Evolutionary conservation across 2,797 vertebrate species (phyloP).

Genomic region (Phalanger gymnotis): DNA sequence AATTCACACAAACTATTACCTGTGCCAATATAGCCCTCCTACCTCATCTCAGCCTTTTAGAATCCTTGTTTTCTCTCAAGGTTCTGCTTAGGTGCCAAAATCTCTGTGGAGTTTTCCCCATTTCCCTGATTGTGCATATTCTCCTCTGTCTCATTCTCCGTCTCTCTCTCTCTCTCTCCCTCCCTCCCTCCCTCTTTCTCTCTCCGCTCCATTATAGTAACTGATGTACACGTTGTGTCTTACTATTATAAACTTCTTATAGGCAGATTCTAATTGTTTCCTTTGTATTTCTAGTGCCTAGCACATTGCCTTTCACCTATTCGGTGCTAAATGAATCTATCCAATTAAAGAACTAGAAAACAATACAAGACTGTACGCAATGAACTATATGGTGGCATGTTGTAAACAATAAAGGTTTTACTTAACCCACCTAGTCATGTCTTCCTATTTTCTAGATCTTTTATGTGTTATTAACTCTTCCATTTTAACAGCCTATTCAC

Average conservation of each 20-base stretch:
- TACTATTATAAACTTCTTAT: not conserved
- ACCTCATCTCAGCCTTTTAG: not conserved
- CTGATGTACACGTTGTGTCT: not conserved
- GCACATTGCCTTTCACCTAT: not conserved
- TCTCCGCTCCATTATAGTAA: not conserved
- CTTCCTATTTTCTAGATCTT: not conserved
- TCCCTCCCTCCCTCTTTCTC: not conserved
- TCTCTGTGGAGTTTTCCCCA: not conserved
- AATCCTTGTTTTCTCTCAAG: not conserved
- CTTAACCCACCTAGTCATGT: not conserved
- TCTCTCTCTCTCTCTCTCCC: too few relatives aligned
- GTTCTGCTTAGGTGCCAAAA: not conserved
- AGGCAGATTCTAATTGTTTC: not conserved
- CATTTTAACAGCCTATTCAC: not conserved
- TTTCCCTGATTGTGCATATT: not conserved
- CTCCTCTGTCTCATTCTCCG: too few relatives aligned
- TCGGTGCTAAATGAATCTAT: not conserved
- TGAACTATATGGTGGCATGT: not conserved
- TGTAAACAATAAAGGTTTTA: not conserved
- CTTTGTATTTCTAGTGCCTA: not conserved
- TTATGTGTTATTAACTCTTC: not conserved
- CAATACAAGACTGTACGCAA: not conserved
- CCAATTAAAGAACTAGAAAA: not conserved
- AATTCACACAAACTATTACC: not conserved
- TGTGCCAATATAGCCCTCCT: not conserved